A percentile compares a stretch with the other conserved stretches of the same genome.
Conservation (phyloP, 2,797 vertebrate genomes). For the Synanceia verrucosa region DNA sequence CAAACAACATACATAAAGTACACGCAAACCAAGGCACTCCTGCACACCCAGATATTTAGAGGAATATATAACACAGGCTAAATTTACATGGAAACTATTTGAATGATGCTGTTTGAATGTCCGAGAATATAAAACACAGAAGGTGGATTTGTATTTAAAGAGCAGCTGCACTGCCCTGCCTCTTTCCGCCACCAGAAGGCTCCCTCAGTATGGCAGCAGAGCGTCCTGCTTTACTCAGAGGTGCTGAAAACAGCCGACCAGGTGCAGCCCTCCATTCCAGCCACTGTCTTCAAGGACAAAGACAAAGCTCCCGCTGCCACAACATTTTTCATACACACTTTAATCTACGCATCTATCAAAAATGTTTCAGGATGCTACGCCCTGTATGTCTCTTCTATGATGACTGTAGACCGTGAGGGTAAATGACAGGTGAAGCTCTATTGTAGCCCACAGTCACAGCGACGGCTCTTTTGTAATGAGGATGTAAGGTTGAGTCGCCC, state of each 20-base stretch:
- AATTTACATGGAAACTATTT: background rate
- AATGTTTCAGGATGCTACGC: constrained; percentile 24
- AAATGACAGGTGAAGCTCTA: constrained; percentile 64
- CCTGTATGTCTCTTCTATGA: constrained; percentile 34
- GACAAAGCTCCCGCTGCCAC: constrained; percentile 45
- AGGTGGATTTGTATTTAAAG: background rate
- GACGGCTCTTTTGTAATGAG: constrained; percentile 70
- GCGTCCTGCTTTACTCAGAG: constrained; percentile 57
- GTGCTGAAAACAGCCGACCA: constrained; percentile 63
- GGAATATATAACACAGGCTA: background rate
- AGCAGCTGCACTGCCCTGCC: constrained; percentile 58
- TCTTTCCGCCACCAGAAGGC: constrained; percentile 84
- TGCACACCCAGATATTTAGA: background rate
- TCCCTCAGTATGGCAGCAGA: constrained; percentile 77
- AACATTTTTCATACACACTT: constrained; percentile 32
- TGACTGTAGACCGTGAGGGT: constrained; percentile 50
- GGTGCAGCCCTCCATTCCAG: constrained; percentile 73
- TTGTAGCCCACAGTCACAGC: constrained; percentile 56
- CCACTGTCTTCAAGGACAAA: constrained; percentile 78
- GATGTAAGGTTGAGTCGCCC: constrained; percentile 69
- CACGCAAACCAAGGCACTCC: background rate
- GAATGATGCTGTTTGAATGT: background rate
- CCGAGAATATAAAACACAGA: background rate
- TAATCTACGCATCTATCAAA: constrained; percentile 46
- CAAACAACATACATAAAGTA: constrained; percentile 6